Percentiles rank a stretch among this genome's conserved stretches.
phyloP scores from a whole-genome alignment of 2,797 vertebrate genomes.

The Glyptemys insculpta region DNA sequence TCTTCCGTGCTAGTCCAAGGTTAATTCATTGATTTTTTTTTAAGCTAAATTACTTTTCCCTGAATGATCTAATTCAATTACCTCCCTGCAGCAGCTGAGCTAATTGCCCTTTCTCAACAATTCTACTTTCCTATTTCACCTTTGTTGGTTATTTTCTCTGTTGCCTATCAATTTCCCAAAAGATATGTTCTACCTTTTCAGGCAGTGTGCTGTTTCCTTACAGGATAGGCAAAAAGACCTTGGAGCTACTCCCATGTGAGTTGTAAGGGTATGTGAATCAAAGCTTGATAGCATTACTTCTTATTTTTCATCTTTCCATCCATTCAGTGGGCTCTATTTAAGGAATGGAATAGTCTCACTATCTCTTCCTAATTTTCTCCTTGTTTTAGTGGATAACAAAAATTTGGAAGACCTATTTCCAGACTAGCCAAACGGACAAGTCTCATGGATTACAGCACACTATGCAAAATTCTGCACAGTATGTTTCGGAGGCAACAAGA shows the following conservation, averaged over 20 bases:
- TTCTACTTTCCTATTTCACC: slow-evolving; percentile 45
- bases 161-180: slow-evolving; percentile 49
- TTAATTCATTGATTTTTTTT: background rate
- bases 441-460: background rate
- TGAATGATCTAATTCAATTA: slow-evolving; percentile 48
- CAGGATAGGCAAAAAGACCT: slow-evolving; percentile 8
- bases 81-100: background rate
- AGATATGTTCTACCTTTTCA: slow-evolving; percentile 31
- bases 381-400: background rate
- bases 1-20: background rate
- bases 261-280: slow-evolving; percentile 12
- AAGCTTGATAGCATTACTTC: background rate
- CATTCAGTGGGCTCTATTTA: background rate
- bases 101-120: slow-evolving; percentile 47
- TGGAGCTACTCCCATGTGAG: slow-evolving; percentile 17
- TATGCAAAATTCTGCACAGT: background rate
- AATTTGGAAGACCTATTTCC: background rate
- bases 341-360: background rate
- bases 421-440: background rate
- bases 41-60: slow-evolving; percentile 11
- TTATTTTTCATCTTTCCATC: background rate
- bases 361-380: background rate
- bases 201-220: background rate
- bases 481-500: background rate
- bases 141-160: slow-evolving; percentile 38